Evolutionary conservation across 2,113 vertebrate genomes (phyloP).

Genomic region (Crotalus viridis): DNA sequence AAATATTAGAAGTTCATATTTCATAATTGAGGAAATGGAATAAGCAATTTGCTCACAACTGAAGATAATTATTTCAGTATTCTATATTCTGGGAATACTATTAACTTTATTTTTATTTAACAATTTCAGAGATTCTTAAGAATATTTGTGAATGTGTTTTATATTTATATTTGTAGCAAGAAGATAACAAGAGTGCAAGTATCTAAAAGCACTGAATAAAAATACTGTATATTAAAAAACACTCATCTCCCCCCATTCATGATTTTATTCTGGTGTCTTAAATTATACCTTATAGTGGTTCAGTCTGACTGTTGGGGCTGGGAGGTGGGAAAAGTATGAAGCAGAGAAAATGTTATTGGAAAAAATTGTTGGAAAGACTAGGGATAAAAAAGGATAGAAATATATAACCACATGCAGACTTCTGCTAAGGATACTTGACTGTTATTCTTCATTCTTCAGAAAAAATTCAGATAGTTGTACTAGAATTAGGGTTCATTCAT

Average conservation of each 20-base stretch:
- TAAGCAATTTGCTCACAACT: conserved; percentile 1
- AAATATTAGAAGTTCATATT: not conserved
- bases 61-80: conserved; percentile 17
- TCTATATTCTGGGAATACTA: conserved; percentile 49
- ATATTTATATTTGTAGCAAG: conserved; percentile 62
- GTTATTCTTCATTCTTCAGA: not conserved
- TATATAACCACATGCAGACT: not conserved
- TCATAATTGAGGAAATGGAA: not conserved
- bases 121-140: conserved; percentile 40
- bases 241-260: not conserved
- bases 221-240: not conserved
- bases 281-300: not conserved
- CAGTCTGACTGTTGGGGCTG: not conserved
- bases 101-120: conserved; percentile 60
- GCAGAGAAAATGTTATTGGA: not conserved
- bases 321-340: not conserved
- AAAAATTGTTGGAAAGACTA: not conserved
- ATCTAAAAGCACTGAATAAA: conserved; percentile 17
- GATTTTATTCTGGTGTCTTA: not conserved
- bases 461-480: not conserved
- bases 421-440: not conserved
- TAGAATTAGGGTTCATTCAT: not conserved
- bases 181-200: conserved; percentile 27
- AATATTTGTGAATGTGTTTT: conserved; percentile 49
- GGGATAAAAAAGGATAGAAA: not conserved